Base-by-base conservation (phyloP, 2,888 invertebrate genomes). In the Protula sp. region DNA sequence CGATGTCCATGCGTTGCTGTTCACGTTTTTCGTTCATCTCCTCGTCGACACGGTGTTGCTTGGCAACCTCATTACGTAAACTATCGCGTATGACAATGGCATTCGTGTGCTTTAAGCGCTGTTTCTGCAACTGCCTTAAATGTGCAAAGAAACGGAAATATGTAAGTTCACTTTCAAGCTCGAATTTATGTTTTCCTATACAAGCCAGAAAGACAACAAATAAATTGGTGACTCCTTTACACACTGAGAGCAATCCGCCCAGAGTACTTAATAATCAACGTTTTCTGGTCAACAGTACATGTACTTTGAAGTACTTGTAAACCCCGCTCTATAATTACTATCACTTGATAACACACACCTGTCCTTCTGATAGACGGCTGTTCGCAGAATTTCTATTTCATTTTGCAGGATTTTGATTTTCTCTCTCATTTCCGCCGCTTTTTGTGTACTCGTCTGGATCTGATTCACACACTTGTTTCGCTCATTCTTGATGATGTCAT, bases 331-430 rank as follows among this genome's bases (percentile, higher is more conserved):
- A n/a, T n/a, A n/a, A n/a, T n/a, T n/a, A n/a, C n/a, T n/a, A n/a
- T n/a, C n/a, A n/a, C n/a, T n/a, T n/a, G n/a, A n/a, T n/a, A 28
- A 3, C 38, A 56, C 64, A 65, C 63, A 78, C 76, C 74, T 77
- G 67, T 80, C 80, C 70, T 79, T 80, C 63, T 77, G 76, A 58
- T 74, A 69, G 30, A 78, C 79, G 27, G 75, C 75, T 29, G 80
- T 80, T 51, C 81, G 70, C 59, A 81, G 72, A 54, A 81, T 81
- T 63, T 81, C 80, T 47, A 80, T 77, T 64, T 81, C 81, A 68
- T 81, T 81, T 63, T 77, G 75, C 19, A 81, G 67, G 45, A 81
- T 81, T 61, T 81, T 81, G n/a, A 81, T 76, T 65, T 81, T 81
- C 62, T 81, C 81, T 56, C 75, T 74, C 80, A 81, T 79, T 64